Evolutionary conservation across 2,797 vertebrate genomes (phyloP), one percentile per base, ranked within the genome.

Genomic region (Catharus ustulatus): DNA sequence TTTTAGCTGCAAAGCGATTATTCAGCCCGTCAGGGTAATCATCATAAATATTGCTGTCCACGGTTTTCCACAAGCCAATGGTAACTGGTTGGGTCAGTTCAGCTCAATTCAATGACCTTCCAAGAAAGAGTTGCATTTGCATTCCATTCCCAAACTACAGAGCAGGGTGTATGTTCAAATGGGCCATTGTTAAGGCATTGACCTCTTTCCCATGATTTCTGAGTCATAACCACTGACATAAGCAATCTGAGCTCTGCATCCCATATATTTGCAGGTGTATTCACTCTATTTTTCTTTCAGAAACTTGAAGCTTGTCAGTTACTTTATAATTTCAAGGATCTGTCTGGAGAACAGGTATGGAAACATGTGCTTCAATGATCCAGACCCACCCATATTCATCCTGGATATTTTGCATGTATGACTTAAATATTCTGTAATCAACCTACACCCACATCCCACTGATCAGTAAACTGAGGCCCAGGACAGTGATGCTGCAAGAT

Each of bases 1-100:
- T 93, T 95, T 94, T 92, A 90, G 68, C 76, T 86, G 74, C 76
- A 92, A 76, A 90, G 66, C 66, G 89, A 91, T 93, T 93, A 92
- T 54, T 96, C 77, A 89, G 68, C 64, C 52, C 93, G 92, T 91
- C 95, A 95, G 59, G 38, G 24, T 89, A 96, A 94, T 85, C 84
- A 90, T 87, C 48, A 58, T 91, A 95, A 94, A 95, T 93, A 95
- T 38, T 92, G 76, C 78, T 88, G 80, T 81, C 83, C 87, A 74
- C 0, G 2, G 59, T 84, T 76, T 94, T 94, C 92, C 91, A 73
- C 76, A 88, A 89, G 85, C 77, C 89, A 89, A 4, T 20, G 83
- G 73, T 18, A 92, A 87, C 91, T 79, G 77, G 89, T 73, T 87
- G 72, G 85, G 79, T 90, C 92, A 86, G 76, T 92, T 95, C 58